A percentile compares a stretch with the other conserved stretches of the same genome.
Conservation (phyloP, 2,113 vertebrate species). For the Clarias magur region DNA sequence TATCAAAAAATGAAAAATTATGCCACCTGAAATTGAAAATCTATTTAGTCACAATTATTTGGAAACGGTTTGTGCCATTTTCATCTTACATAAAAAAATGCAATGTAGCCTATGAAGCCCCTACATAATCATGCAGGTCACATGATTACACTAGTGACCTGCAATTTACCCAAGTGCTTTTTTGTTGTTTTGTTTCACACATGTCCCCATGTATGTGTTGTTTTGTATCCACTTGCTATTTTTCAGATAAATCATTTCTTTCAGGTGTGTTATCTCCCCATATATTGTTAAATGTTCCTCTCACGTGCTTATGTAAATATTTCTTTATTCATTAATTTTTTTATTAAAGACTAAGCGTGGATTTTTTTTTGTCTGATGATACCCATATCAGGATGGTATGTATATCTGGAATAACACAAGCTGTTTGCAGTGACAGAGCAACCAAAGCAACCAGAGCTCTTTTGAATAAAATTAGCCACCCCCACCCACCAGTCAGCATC, state of each 20-base stretch:
- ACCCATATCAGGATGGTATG: background rate
- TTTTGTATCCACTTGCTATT: background rate
- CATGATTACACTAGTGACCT: background rate
- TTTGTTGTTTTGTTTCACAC: background rate
- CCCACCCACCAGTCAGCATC: conserved; percentile 14
- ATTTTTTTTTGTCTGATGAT: background rate
- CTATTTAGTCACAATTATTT: background rate
- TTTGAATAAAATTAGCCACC: conserved; percentile 15
- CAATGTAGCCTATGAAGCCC: no score
- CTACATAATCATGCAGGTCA: no score
- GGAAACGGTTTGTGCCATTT: background rate
- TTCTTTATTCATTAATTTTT: no score
- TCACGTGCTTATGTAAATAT: no score
- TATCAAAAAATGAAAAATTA: background rate
- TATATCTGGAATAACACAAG: background rate
- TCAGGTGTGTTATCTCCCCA: background rate
- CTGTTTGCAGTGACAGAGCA: background rate
- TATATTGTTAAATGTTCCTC: no score
- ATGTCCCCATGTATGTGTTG: background rate
- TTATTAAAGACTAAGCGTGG: background rate
- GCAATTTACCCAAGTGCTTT: background rate
- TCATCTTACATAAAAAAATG: background rate
- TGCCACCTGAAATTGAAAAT: background rate
- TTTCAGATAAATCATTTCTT: background rate
- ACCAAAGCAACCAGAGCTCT: background rate